Evolutionary conservation across 2,888 invertebrate genomes (phyloP), one percentile per base, ranked within the genome.

Genomic region (Oligia fasciuncula): DNA sequence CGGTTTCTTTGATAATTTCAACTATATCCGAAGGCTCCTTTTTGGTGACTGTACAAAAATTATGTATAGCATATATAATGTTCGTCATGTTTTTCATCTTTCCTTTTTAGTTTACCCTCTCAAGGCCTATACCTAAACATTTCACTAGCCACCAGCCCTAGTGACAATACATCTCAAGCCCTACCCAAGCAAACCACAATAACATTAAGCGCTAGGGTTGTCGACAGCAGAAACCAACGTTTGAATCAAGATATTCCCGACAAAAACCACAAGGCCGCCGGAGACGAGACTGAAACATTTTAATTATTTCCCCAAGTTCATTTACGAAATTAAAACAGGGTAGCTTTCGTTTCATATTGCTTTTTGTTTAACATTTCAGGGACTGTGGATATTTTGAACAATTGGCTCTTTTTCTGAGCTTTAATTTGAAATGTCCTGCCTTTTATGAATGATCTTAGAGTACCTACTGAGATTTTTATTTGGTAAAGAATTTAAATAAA

Each of bases 231-330:
- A 82, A 82, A 69, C 72, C 69, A 57, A 57, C 73, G 35, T 74
- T 83, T 49, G 9, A 74, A 79, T 76, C 60, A 68, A 86, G 79
- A 74, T 60, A 69, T 79, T 78, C 14, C 51, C 13, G n/a, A 54
- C 49, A 23, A 29, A 79, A 79, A 73, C 84, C 87, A 43, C 84
- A 69, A 69, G 77, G 49, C 54, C n/a, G n/a, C 60, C 19, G 13
- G 29, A 63, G 76, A 54, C 62, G 19, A 49, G 54, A 29, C 65
- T 62, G 63, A 78, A 88, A 82, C 67, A 83, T 88, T 88, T 82
- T 75, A 83, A 88, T 88, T 83, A 88, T 85, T 74, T 68, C 73
- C 19, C 19, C 46, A 76, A 85, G 70, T 83, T 87, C 77, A 85
- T 83, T 88, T 69, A 54, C 70, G 62, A 81, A 85, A 88, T 87